Percentiles rank a stretch among this genome's conserved stretches.
Evolutionary conservation across 2,113 vertebrate genomes (phyloP).

Genomic region (Grammomys dolichurus): DNA sequence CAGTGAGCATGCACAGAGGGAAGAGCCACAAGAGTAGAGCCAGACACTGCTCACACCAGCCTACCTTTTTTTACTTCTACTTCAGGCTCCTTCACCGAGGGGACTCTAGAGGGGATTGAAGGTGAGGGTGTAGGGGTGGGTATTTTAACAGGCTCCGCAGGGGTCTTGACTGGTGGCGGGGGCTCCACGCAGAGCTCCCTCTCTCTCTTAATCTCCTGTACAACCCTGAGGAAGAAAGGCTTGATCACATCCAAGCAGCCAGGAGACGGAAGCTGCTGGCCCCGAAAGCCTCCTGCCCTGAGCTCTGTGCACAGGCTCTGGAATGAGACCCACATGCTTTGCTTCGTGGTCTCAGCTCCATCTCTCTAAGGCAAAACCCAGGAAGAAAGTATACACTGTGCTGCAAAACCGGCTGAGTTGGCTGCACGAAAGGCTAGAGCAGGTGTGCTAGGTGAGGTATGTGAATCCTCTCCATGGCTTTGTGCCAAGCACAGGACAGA

Average conservation of each 20-base stretch:
- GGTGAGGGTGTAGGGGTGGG: too few species aligned
- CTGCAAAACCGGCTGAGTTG: not conserved
- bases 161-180: rapidly evolving
- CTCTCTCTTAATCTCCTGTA: not conserved
- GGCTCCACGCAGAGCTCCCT: rapidly evolving
- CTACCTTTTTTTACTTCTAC: not conserved
- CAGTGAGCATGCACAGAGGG: too few species aligned
- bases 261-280: not conserved
- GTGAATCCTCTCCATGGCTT: not conserved
- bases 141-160: rapidly evolving
- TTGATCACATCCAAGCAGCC: not conserved
- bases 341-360: not conserved
- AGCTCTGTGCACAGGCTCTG: not conserved
- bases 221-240: slow-evolving; percentile 45
- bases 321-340: not conserved
- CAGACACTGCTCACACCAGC: not conserved
- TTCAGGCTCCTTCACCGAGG: not conserved
- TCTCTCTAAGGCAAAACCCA: not conserved
- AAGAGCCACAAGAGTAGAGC: not conserved
- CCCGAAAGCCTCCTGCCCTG: not conserved
- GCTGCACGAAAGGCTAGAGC: rapidly evolving
- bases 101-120: rapidly evolving
- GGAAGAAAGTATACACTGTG: not conserved
- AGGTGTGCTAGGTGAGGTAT: rapidly evolving
- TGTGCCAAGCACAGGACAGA: not conserved